Conservation (phyloP, 2,113 vertebrate species). For the Campylomormyrus numenius region DNA sequence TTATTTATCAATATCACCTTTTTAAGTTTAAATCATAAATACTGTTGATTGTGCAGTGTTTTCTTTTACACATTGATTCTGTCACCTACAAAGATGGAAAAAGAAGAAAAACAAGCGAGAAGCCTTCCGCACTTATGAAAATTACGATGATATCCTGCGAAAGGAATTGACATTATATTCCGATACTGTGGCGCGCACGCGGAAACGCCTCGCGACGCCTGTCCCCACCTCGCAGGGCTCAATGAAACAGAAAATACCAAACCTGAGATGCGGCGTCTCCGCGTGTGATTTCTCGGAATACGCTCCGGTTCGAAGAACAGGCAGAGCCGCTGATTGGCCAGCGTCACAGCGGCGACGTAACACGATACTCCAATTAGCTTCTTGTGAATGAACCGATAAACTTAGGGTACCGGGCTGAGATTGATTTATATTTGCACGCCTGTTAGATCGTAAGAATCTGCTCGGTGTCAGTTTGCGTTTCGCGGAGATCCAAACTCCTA, state of each 20-base stretch:
- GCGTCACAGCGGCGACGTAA: background rate
- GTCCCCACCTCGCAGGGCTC: background rate
- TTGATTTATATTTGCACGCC: background rate
- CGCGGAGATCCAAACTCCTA: background rate
- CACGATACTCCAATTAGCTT: conserved; percentile 32
- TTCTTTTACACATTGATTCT: background rate
- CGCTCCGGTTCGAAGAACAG: conserved; percentile 60
- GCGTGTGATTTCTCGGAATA: conserved; percentile 79
- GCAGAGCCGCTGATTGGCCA: conserved; percentile 33
- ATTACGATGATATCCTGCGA: background rate
- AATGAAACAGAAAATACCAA: background rate
- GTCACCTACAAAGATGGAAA: background rate
- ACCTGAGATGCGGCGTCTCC: background rate
- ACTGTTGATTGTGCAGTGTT: background rate
- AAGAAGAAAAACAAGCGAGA: background rate
- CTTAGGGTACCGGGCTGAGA: background rate
- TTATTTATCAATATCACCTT: background rate
- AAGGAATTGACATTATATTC: background rate
- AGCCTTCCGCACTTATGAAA: background rate
- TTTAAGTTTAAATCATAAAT: background rate
- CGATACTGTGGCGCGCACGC: background rate
- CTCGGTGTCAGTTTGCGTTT: background rate
- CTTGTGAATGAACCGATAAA: conserved; percentile 33
- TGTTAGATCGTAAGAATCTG: background rate
- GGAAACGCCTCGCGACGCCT: background rate